Base-by-base conservation (phyloP, 2,888 invertebrate species). In the Aplocera efformata region DNA sequence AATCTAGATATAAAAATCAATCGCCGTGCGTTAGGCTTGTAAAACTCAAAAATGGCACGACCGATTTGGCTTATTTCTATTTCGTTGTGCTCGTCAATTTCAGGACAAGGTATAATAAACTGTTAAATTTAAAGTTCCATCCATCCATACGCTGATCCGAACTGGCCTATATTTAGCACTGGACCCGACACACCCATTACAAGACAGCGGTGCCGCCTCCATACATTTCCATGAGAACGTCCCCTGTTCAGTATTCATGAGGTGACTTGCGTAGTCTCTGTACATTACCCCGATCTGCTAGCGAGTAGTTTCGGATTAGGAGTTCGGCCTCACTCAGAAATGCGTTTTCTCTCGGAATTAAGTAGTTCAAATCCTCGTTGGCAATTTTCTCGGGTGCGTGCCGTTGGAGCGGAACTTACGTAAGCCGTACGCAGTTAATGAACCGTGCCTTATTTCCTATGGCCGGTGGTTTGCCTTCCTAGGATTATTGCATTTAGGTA, bases 261-360 rank as follows among this genome's bases (percentile, higher is more conserved):
- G 71, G 63, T 63, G 67, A 62, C 60, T 61, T 56, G 63, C 56
- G 64, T 48, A 53, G 46, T 63, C 67, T 67, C 67, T 72, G 69
- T 47, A 52, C 72, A 80, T 81, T 79, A 78, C 70, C 60, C 65
- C 69, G 76, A 79, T 80, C 74, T 78, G 72, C 66, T 75, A 60
- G 67, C 71, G 64, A 81, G 75, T 78, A 77, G 77, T 80, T 78
- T 77, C 67, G 66, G 78, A 80, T 82, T 81, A 80, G 72, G 72
- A 62, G 42, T 48, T 58, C 60, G 41, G 62, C 60, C 58, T 65
- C 56, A 61, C 63, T 63, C 60, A 67, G 65, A 64, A 70, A 65
- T 67, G 67, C 67, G 71, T 67, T 73, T 42, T 65, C 63, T 60
- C 63, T 63, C 56, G 50, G 70, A 72, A 74, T 72, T 72, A 72